phyloP scores from a whole-genome alignment of 1,140 invertebrate genomes.

The Microplitis mediator region DNA sequence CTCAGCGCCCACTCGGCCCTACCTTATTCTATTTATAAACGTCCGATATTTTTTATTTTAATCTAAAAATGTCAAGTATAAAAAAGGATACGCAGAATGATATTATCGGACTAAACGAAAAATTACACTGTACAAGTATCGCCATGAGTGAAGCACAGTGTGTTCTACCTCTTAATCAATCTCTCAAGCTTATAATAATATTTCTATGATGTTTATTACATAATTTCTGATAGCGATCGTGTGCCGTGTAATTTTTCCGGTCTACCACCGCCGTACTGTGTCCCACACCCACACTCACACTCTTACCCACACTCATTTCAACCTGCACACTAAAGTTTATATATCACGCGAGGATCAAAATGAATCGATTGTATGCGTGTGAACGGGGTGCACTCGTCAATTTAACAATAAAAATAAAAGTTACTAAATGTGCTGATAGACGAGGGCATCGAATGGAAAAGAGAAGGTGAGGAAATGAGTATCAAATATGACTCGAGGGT shows the following conservation, averaged over 20 bases:
- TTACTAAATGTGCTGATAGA: not conserved
- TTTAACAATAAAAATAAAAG: not conserved
- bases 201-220: constrained; percentile 32
- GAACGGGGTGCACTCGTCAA: no score
- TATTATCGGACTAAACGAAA: constrained; percentile 23
- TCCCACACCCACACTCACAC: no score
- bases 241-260: constrained; percentile 25
- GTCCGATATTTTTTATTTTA: no score
- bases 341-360: not conserved
- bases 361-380: constrained; percentile 8
- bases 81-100: no score
- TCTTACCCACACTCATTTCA: no score
- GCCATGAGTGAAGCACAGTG: not conserved
- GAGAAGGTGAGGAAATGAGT: constrained; percentile 21
- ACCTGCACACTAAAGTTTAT: not conserved
- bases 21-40: no score
- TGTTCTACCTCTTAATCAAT: constrained; percentile 13
- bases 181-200: constrained; percentile 20
- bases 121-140: constrained; percentile 12
- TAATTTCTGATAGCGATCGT: constrained; percentile 25
- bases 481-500: not conserved
- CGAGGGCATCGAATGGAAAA: not conserved
- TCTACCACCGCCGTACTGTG: not conserved
- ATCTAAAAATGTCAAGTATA: no score
- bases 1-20: no score